These are phyloP conservation scores for Aphodius sticticus DNA, from an alignment of 2,888 invertebrate genomes.

Conservation along the genomic window DNA sequence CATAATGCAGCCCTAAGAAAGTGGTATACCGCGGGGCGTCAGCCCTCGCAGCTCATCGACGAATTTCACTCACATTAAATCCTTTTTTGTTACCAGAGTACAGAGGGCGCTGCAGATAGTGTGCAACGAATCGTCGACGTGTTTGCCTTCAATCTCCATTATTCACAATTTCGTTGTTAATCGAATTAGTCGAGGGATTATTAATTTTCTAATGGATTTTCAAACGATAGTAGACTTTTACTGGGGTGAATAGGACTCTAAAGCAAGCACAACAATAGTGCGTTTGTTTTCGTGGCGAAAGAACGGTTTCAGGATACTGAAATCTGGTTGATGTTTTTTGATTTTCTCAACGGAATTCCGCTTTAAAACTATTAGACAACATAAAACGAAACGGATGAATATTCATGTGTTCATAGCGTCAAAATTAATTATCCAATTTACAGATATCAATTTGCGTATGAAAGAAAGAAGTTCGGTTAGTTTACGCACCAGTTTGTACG, in stretches of 20 bases:
- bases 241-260: not conserved
- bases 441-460: not conserved
- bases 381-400: not conserved
- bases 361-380: not conserved
- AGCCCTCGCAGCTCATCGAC: not conserved
- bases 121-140: not conserved
- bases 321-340: too few relatives aligned
- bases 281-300: too few relatives aligned
- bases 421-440: not conserved
- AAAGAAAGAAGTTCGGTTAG: not conserved
- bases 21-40: not conserved
- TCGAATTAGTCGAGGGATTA: not conserved
- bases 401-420: not conserved
- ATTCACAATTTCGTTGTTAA: not conserved
- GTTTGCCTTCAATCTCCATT: not conserved
- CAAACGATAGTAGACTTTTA: not conserved
- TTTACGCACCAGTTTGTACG: too few relatives aligned
- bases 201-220: slow-evolving; percentile 4
- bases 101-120: not conserved
- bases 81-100: not conserved
- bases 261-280: not conserved
- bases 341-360: not conserved
- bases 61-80: not conserved
- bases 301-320: too few relatives aligned
- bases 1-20: not conserved